Conservation (phyloP, 2,888 invertebrate genomes). For the Mesodorylaimus sp. region DNA sequence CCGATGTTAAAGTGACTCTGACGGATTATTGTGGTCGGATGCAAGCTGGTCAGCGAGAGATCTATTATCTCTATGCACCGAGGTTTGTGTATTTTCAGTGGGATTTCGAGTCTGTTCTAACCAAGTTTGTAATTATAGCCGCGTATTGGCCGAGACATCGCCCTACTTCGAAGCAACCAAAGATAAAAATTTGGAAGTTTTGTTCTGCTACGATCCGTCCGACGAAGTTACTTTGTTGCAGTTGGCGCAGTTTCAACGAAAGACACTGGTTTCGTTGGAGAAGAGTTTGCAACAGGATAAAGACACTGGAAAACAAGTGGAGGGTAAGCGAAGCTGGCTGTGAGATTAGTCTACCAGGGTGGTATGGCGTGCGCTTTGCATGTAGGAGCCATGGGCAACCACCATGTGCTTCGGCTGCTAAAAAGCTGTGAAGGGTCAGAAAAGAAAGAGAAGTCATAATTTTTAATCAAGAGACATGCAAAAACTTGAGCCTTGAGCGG, state of each 20-base stretch:
- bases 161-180: constrained; percentile 85
- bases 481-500: too few species aligned
- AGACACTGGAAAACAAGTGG: constrained; percentile 22
- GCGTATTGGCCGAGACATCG: constrained; percentile 72
- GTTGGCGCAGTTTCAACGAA: constrained; percentile 56
- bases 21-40: constrained; percentile 59
- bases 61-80: constrained; percentile 82
- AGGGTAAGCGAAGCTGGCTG: constrained; percentile 25
- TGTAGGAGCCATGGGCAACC: background rate
- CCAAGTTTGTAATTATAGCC: constrained; percentile 42
- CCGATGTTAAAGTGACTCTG: constrained; percentile 50
- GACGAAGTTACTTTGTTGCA: constrained; percentile 86
- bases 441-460: too few species aligned
- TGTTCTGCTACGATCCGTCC: constrained; percentile 90
- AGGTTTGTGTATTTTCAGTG: constrained; percentile 41
- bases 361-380: background rate
- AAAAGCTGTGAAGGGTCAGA: background rate
- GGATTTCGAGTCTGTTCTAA: background rate
- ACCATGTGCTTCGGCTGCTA: background rate
- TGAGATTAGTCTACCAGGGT: constrained; percentile 4
- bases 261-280: constrained; percentile 66
- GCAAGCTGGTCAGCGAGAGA: constrained; percentile 57
- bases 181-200: constrained; percentile 64
- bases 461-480: too few species aligned
- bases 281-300: constrained; percentile 73